These are phyloP conservation scores for Chelidonichthys spinosus DNA, from an alignment of 2,797 vertebrate genomes.

Conservation along the genomic window DNA sequence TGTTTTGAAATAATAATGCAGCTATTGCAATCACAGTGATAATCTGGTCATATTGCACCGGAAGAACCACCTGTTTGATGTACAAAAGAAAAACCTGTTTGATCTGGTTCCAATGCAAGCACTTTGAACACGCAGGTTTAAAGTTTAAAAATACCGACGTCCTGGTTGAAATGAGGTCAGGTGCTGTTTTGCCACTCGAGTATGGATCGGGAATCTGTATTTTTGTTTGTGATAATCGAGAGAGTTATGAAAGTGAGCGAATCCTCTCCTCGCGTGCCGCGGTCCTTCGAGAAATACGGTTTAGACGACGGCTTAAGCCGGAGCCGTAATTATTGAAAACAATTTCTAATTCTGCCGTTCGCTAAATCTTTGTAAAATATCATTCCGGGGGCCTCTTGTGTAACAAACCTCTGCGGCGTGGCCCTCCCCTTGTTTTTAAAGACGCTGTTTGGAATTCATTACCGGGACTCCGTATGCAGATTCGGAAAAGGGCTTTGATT, in stretches of 20 bases:
- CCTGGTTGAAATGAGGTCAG: constrained; percentile 57
- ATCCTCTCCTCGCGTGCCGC: constrained; percentile 37
- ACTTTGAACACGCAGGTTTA: background rate
- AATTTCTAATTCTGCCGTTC: constrained; percentile 57
- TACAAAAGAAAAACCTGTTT: background rate
- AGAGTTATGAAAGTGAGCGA: constrained; percentile 53
- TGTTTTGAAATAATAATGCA: constrained; percentile 31
- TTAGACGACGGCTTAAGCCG: constrained; percentile 58
- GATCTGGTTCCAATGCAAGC: background rate
- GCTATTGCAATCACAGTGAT: constrained; percentile 7
- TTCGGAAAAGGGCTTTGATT: constrained; percentile 83
- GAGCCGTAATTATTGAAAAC: constrained; percentile 65
- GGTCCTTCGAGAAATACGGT: constrained; percentile 63
- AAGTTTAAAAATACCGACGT: constrained; percentile 30
- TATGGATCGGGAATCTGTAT: constrained; percentile 54
- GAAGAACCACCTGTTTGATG: constrained; percentile 5
- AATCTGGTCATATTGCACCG: background rate
- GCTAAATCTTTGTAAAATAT: constrained; percentile 67
- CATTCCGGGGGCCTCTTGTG: constrained; percentile 61
- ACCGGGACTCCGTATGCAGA: constrained; percentile 78
- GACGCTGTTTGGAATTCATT: constrained; percentile 81
- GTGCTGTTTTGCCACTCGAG: constrained; percentile 49
- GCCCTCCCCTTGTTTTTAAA: constrained; percentile 74
- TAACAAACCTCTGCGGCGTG: constrained; percentile 57
- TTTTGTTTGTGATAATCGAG: constrained; percentile 67